These are phyloP conservation scores for Chloropsis hardwickii DNA, from an alignment of 2,113 vertebrate species.

Conservation along the genomic window DNA sequence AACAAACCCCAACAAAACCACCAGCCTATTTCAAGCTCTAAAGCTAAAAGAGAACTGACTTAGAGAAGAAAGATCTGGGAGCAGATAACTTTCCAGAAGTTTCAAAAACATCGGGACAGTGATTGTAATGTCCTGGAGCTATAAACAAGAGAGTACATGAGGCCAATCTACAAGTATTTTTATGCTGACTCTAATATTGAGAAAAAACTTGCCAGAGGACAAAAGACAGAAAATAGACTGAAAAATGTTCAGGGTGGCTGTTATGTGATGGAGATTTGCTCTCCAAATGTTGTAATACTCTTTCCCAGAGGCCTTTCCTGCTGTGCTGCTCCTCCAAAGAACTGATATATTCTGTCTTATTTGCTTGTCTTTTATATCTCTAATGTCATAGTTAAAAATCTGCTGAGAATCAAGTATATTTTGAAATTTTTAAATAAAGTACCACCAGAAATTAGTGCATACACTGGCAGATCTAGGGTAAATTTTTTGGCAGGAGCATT, in stretches of 20 bases:
- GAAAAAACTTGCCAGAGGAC: neutral
- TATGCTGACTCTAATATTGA: neutral
- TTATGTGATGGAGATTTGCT: neutral
- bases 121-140: neutral
- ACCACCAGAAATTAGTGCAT: neutral
- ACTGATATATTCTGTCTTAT: neutral
- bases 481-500: neutral
- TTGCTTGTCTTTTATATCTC: neutral
- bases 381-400: neutral
- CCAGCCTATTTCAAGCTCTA: neutral
- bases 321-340: neutral
- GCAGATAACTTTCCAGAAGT: neutral
- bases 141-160: neutral
- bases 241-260: neutral
- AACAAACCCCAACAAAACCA: neutral
- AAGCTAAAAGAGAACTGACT: neutral
- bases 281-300: neutral
- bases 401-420: neutral
- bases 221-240: neutral
- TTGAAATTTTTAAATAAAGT: neutral
- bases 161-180: neutral
- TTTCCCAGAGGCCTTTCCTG: neutral
- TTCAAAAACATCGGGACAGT: neutral
- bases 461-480: neutral
- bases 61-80: neutral